phyloP scores from a whole-genome alignment of 1,140 invertebrate species.

The Zaprionus kolodkinae region DNA sequence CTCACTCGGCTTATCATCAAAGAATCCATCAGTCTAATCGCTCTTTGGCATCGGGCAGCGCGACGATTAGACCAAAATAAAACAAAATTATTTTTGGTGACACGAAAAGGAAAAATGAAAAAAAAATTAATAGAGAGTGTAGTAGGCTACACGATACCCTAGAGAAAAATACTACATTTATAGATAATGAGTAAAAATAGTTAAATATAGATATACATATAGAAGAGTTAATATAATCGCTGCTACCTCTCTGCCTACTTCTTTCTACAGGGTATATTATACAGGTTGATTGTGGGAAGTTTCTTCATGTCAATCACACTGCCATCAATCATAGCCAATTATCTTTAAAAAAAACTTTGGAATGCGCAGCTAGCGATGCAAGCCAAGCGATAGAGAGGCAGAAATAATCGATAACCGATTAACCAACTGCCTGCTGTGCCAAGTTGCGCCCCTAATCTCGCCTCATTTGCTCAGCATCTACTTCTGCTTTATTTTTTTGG shows the following conservation, averaged over 20 bases:
- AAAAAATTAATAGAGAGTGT: not conserved
- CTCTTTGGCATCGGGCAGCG: slow-evolving; percentile 60
- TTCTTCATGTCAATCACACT: not conserved
- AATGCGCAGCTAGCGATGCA: slow-evolving; percentile 15
- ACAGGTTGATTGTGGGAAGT: too few species aligned
- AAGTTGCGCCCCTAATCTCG: slow-evolving; percentile 16
- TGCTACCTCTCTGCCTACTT: too few species aligned
- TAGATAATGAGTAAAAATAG: too few species aligned
- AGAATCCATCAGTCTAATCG: slow-evolving; percentile 74
- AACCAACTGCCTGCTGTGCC: slow-evolving; percentile 5
- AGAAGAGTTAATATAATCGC: too few species aligned
- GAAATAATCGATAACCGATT: slow-evolving; percentile 49
- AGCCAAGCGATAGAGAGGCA: not conserved
- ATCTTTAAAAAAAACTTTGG: slow-evolving; percentile 68
- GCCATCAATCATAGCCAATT: slow-evolving; percentile 73
- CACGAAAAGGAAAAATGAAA: slow-evolving; percentile 23
- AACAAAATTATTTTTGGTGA: slow-evolving; percentile 51
- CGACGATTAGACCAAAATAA: slow-evolving; percentile 54
- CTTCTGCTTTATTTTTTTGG: slow-evolving; percentile 23
- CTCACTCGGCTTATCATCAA: slow-evolving; percentile 66
- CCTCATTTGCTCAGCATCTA: not conserved
- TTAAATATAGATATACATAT: too few species aligned
- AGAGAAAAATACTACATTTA: too few species aligned
- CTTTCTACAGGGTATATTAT: too few species aligned
- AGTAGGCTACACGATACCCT: too few species aligned